Base-by-base conservation (phyloP, 2,113 vertebrate genomes). In the Corvus cornix region DNA sequence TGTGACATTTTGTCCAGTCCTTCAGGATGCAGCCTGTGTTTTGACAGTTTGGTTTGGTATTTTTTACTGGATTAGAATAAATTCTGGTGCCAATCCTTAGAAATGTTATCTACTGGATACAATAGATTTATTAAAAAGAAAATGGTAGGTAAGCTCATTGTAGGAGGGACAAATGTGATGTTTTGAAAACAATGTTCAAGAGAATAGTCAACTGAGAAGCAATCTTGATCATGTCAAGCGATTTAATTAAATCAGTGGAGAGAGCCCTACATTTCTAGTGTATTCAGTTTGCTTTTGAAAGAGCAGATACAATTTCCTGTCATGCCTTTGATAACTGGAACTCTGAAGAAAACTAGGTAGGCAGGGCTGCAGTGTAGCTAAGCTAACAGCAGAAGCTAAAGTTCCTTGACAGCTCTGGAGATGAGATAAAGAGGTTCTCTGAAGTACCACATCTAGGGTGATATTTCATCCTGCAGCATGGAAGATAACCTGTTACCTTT, bases 391-490 rank as follows among this genome's bases (percentile, higher is more conserved):
- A 82, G 24, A 64, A 87, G 56, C 74, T 87, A 1, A 72, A 85
- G 88, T 91, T 87, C 82, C 58, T 90, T 94, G 75, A 79, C 37
- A 75, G 67, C 59, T 83, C 43, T 73, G 88, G 41, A 93, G 70
- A 82, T 39, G 69, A 87, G 90, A 90, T 91, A 74, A 84, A 81
- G 69, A 92, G 70, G 63, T 80, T 90, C 41, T 91, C 85, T 89
- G 70, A 85, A 85, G 62, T 79, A 60, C 74, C 53, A 41, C 31
- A 21, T 76, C 70, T 67, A 51, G 94, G 63, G 19, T 97, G 96
- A 93, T 94, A 97, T 97, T 97, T 97, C 92, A 97, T 97, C 94
- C 96, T 69, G 46, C 67, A 66, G 59, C 28, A 6, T 86, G 79
- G 78, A 90, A 94, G 95, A 62, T 93, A 94, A 94, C 64, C 90